phyloP scores from a whole-genome alignment of 2,888 invertebrate species.

The Calliopum simillimum region DNA sequence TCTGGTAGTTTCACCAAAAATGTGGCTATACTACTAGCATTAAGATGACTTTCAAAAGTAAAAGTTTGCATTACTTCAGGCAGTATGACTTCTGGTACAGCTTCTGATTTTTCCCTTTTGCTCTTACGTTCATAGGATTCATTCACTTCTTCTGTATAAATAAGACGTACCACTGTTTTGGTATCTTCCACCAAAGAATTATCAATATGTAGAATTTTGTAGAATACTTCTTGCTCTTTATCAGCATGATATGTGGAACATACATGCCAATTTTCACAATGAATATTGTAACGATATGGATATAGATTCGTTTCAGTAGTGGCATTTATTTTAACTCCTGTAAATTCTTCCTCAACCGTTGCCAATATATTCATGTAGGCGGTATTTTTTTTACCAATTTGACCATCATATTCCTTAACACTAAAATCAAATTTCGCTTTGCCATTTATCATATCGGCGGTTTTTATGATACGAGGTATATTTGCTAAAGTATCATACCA shows the following conservation, averaged over 20 bases:
- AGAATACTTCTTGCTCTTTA: constrained; percentile 83
- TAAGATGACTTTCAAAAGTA: constrained; percentile 66
- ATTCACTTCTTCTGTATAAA: constrained; percentile 52
- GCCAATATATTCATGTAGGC: constrained; percentile 75
- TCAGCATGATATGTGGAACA: constrained; percentile 92
- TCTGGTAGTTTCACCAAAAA: constrained; percentile 75
- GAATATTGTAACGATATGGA: constrained; percentile 80
- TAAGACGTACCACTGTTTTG: constrained; percentile 70
- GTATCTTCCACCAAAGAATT: constrained; percentile 74
- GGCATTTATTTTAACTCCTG: constrained; percentile 83
- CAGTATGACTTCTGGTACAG: constrained; percentile 37
- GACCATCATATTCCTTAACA: constrained; percentile 54
- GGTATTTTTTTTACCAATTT: constrained; percentile 43
- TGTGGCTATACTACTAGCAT: constrained; percentile 75
- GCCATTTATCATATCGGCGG: constrained; percentile 59
- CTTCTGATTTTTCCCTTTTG: constrained; percentile 1
- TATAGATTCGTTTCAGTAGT: constrained; percentile 81
- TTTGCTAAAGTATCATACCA: neutral
- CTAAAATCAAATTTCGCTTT: constrained; percentile 60
- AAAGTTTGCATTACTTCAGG: constrained; percentile 65
- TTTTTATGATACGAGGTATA: constrained; percentile 51
- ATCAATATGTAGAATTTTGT: constrained; percentile 79
- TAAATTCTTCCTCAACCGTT: constrained; percentile 89
- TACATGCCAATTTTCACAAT: constrained; percentile 75
- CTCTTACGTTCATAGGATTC: neutral